Percentiles rank a stretch among this genome's conserved stretches.
Conservation (phyloP, 1,140 invertebrate species). For the Leguminivora glycinivorella region DNA sequence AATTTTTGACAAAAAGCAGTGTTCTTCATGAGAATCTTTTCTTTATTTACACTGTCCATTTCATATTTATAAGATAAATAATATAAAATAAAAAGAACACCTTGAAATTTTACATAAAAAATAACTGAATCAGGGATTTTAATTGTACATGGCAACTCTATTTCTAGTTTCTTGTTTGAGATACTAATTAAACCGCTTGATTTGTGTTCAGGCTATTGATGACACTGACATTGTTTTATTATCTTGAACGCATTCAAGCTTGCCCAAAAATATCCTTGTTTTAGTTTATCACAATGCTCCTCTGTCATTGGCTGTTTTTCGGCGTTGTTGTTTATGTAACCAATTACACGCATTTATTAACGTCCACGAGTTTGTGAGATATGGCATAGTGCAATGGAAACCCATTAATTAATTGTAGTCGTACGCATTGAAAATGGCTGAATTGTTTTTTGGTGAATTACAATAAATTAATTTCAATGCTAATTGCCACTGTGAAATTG, state of each 20-base stretch:
- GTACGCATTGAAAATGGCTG: constrained; percentile 29
- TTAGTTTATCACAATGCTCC: not conserved
- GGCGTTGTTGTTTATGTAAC: not conserved
- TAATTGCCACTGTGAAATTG: constrained; percentile 9
- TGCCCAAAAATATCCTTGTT: not conserved
- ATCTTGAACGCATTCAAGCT: not conserved
- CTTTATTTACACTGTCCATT: too few species aligned
- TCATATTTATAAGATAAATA: too few species aligned
- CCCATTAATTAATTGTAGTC: constrained; percentile 28
- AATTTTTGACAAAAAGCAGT: too few species aligned
- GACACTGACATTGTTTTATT: not conserved
- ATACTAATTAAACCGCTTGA: not conserved
- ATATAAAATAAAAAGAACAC: too few species aligned
- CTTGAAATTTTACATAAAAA: not conserved
- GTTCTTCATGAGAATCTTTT: too few species aligned
- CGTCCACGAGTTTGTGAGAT: constrained; percentile 14
- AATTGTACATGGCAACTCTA: not conserved
- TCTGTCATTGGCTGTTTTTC: not conserved
- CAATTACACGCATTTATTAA: constrained; percentile 18
- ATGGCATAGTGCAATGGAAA: constrained; percentile 17
- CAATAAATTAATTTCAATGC: constrained; percentile 27
- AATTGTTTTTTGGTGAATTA: constrained; percentile 27
- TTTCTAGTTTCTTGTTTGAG: not conserved
- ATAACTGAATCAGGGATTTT: not conserved
- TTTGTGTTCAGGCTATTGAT: not conserved